Conservation (phyloP, 2,113 vertebrate genomes). For the Redunca redunca region DNA sequence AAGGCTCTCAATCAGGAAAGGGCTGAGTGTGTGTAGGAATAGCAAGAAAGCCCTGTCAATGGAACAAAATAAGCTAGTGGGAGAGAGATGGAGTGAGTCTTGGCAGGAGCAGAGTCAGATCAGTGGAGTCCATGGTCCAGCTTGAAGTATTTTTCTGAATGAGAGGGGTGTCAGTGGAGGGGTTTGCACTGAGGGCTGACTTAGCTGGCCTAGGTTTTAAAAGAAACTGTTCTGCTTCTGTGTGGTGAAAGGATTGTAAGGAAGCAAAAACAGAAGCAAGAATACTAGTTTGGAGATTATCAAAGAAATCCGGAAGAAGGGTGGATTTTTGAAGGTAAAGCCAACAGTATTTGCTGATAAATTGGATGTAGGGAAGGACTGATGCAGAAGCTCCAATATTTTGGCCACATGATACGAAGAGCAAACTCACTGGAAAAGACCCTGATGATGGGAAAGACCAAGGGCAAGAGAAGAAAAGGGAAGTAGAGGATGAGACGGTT, state of each 20-base stretch:
- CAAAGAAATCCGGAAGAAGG: background rate
- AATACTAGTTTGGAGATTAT: background rate
- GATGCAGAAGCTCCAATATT: background rate
- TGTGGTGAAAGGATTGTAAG: background rate
- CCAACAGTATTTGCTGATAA: background rate
- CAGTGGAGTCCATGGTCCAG: background rate
- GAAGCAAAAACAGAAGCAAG: background rate
- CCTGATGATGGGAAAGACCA: background rate
- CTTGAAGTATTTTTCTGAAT: background rate
- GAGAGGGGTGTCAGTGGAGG: background rate
- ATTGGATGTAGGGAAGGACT: background rate
- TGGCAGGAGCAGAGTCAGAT: background rate
- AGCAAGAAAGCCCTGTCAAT: background rate
- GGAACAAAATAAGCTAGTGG: too few species aligned
- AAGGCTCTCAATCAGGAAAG: background rate
- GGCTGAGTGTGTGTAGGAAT: background rate
- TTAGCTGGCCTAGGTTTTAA: background rate
- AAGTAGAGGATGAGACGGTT: rapidly evolving
- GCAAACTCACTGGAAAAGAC: background rate
- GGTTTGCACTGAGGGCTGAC: background rate
- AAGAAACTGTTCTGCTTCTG: background rate
- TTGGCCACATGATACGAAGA: rapidly evolving
- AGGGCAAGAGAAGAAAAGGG: background rate
- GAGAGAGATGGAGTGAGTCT: background rate
- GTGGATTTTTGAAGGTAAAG: background rate